Conservation (phyloP, 2,888 invertebrate species). For the Chrysodeixis includens region DNA sequence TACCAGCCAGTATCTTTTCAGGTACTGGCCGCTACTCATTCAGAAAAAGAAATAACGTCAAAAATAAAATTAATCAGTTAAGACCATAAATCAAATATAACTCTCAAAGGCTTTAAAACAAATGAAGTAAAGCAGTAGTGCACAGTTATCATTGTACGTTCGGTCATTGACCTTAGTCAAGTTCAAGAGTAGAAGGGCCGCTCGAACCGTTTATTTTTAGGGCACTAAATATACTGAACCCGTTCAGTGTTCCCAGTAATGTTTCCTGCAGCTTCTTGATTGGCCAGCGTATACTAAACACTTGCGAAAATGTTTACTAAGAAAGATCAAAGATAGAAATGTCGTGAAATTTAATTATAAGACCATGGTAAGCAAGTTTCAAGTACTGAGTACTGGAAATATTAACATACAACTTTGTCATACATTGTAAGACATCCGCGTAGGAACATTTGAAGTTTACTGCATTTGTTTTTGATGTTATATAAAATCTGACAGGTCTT, state of each 20-base stretch:
- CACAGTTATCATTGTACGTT: slow-evolving; percentile 69
- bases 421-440: too few relatives aligned
- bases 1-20: background rate
- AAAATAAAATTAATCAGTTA: slow-evolving; percentile 39
- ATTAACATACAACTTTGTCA: too few relatives aligned
- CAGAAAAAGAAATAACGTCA: too few relatives aligned
- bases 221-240: slow-evolving; percentile 79
- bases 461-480: too few relatives aligned
- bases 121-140: slow-evolving; percentile 58
- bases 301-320: slow-evolving; percentile 66
- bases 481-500: too few relatives aligned
- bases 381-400: too few relatives aligned
- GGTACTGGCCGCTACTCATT: background rate
- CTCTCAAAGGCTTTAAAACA: slow-evolving; percentile 47
- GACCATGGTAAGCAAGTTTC: slow-evolving; percentile 35
- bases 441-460: too few relatives aligned
- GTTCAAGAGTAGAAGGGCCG: slow-evolving; percentile 84
- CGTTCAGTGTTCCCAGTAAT: slow-evolving; percentile 64
- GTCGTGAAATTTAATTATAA: slow-evolving; percentile 59
- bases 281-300: slow-evolving; percentile 58
- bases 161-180: slow-evolving; percentile 79
- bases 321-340: slow-evolving; percentile 60
- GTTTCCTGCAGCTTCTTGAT: slow-evolving; percentile 70
- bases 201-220: slow-evolving; percentile 83
- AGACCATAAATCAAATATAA: slow-evolving; percentile 16